These are phyloP conservation scores for Frieseomelitta varia DNA, from an alignment of 1,140 invertebrate species.

Conservation along the genomic window DNA sequence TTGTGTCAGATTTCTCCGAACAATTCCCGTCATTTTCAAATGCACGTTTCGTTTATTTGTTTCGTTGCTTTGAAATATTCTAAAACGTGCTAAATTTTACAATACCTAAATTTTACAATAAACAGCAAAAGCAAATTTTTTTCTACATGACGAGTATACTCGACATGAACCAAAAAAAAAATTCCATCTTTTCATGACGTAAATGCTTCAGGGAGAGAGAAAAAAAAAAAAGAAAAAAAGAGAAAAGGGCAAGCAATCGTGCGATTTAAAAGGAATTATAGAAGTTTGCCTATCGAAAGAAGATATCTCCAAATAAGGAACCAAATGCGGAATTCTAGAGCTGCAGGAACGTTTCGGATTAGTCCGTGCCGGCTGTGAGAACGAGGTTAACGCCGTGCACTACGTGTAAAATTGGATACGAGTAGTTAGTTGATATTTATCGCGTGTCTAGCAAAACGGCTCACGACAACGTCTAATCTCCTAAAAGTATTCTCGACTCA, in stretches of 20 bases:
- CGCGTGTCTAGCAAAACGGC: not conserved
- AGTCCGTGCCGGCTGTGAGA: not conserved
- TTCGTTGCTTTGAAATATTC: too few relatives aligned
- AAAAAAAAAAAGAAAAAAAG: not conserved
- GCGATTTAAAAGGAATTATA: not conserved
- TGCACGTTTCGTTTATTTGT: too few relatives aligned
- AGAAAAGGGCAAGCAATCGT: not conserved
- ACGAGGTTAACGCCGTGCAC: not conserved
- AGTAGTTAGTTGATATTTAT: conserved; percentile 31
- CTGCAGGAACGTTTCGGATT: not conserved
- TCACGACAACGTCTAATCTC: not conserved
- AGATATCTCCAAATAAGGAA: not conserved
- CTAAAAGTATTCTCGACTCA: conserved; percentile 2
- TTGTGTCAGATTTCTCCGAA: too few relatives aligned
- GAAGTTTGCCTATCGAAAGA: not conserved
- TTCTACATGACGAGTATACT: too few relatives aligned
- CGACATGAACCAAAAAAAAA: too few relatives aligned
- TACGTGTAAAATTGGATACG: conserved; percentile 16
- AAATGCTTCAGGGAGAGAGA: too few relatives aligned
- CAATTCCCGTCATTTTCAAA: too few relatives aligned
- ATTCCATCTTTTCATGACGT: too few relatives aligned
- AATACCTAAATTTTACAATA: too few relatives aligned
- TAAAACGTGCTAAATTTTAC: not conserved
- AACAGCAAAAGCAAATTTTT: too few relatives aligned
- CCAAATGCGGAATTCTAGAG: not conserved